Percentiles rank a stretch among this genome's conserved stretches.
Conservation (phyloP, 2,113 vertebrate genomes). For the Leucopternis melanops region DNA sequence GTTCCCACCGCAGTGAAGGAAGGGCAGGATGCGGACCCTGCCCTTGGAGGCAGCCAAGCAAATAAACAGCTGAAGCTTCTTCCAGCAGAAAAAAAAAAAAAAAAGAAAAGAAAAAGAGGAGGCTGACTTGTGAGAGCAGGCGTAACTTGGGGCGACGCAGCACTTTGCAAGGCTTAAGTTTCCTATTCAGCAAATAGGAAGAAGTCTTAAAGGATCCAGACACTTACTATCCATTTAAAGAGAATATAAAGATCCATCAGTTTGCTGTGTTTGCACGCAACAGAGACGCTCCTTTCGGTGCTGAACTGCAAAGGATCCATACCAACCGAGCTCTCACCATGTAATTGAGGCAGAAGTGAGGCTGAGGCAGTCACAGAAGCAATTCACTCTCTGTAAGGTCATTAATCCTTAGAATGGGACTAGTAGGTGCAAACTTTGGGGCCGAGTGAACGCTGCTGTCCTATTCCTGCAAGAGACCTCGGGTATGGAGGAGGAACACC, state of each 20-base stretch:
- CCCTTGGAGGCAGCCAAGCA: not conserved
- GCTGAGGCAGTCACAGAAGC: not conserved
- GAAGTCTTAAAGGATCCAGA: not conserved
- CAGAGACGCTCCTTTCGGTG: not conserved
- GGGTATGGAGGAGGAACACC: not conserved
- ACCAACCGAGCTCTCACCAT: not conserved
- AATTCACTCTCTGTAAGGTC: not conserved
- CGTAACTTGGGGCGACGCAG: not conserved
- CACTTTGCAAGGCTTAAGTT: not conserved
- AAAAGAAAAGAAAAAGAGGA: not conserved
- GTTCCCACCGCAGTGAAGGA: not conserved
- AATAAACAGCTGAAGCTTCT: not conserved
- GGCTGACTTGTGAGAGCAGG: not conserved
- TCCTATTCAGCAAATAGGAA: not conserved
- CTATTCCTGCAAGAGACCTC: not conserved
- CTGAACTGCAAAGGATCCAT: rapidly evolving
- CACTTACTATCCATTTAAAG: not conserved
- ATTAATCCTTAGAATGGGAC: not conserved
- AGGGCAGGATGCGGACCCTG: not conserved
- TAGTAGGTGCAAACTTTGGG: not conserved
- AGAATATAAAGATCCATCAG: not conserved
- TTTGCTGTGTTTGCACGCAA: not conserved
- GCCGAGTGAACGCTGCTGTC: not conserved
- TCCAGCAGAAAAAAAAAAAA: not conserved
- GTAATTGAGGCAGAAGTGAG: not conserved